Evolutionary conservation across 2,888 invertebrate species (phyloP), one percentile per base, ranked within the genome.

Genomic region (Calliphora vomitoria): DNA sequence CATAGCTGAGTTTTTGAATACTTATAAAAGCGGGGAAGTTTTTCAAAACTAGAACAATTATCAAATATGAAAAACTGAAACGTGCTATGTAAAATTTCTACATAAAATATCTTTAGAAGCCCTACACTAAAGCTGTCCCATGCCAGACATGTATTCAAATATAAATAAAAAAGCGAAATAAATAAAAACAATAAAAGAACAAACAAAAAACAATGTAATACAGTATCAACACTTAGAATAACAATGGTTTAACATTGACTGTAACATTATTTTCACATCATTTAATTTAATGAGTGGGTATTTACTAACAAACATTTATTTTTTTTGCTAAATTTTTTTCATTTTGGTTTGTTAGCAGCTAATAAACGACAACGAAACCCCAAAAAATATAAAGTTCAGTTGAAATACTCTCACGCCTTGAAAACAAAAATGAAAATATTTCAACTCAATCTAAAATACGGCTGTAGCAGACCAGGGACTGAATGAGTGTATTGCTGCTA

Each of bases 211-310:
- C 13, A 50, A 3, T 44, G 44, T 60, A 38, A 64, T 11, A 78
- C 62, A 35, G 15, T 72, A 78, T 79, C 62, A 62, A 62, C 60
- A 64, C 55, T 35, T 18, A 47, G 31, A 62, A 78, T 55, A 72
- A 84, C 81, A 80, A 75, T 80, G 75, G 41, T 66, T 60, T 82
- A 13, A 72, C 64, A 82, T 72, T 76, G 82, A 81, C 78, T 75
- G 64, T 86, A 90, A 91, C 90, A 91, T 92, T 91, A 92, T 91
- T 91, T 92, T 91, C 91, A 90, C 91, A 91, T 91, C 91, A 92
- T 91, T 92, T 91, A 91, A 92, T 91, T 92, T 92, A 92, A 92
- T 92, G 91, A 88, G 87, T 80, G 85, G 83, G 82, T 81, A 87
- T 86, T 88, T 82, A 81, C 71, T 35, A 44, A 68, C 64, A 85